phyloP scores from a whole-genome alignment of 2,888 invertebrate species.

The Cataglyphis altisquamis region DNA sequence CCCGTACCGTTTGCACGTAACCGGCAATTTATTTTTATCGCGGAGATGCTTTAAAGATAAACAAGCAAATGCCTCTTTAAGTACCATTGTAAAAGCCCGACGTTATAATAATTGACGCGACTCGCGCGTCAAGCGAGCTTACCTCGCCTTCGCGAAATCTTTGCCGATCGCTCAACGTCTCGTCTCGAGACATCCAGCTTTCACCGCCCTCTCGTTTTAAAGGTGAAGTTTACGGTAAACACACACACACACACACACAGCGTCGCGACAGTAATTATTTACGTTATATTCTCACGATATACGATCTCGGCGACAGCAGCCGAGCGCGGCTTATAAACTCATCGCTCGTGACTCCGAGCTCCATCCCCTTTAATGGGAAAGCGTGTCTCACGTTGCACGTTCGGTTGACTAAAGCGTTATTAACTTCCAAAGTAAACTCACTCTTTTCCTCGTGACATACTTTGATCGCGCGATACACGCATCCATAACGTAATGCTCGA shows the following conservation, averaged over 20 bases:
- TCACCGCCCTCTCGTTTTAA: neutral
- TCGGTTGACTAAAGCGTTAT: conserved; percentile 64
- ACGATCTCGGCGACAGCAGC: conserved; percentile 21
- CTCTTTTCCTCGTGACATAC: conserved; percentile 57
- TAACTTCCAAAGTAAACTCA: conserved; percentile 70
- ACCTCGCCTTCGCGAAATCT: neutral
- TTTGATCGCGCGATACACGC: conserved; percentile 34
- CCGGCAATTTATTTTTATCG: conserved; percentile 44
- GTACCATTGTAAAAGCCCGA: conserved; percentile 37
- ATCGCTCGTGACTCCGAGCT: conserved; percentile 39
- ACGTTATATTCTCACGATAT: conserved; percentile 41
- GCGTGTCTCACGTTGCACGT: conserved; percentile 47
- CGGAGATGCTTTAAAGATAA: conserved; percentile 40
- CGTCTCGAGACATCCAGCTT: neutral
- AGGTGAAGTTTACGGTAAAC: conserved; percentile 36
- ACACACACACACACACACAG: neutral
- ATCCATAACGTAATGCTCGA: conserved; percentile 66
- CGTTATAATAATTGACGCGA: conserved; percentile 34
- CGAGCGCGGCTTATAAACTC: conserved; percentile 44
- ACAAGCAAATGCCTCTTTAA: conserved; percentile 42
- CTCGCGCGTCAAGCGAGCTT: neutral
- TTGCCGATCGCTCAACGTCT: conserved; percentile 33
- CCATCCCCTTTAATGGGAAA: conserved; percentile 53
- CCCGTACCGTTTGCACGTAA: conserved; percentile 35
- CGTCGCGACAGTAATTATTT: conserved; percentile 42